Evolutionary conservation across 2,113 vertebrate species (phyloP), one percentile per base, ranked within the genome.

Genomic region (Aythya baeri): DNA sequence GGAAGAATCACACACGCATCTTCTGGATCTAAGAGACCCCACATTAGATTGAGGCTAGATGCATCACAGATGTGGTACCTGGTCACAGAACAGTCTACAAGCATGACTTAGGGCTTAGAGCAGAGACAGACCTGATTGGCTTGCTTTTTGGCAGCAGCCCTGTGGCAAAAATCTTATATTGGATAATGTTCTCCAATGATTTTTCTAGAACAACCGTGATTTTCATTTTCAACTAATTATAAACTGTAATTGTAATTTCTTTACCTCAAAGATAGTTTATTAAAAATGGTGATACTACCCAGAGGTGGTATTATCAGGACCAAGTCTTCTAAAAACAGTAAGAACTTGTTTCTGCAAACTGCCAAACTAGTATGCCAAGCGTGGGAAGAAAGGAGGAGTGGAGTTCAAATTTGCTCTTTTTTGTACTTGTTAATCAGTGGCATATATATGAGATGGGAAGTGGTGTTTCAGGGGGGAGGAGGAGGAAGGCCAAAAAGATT

Each of bases 51-150:
- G 41, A 32, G 62, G 13, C 11, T 90, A 75, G 22, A 17, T 73
- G 41, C 27, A 8, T 44, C 9, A 2, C 22, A 44, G 22, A 3
- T 43, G 5, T n/a, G 26, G 9, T 46, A 36, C 26, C n/a, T 63
- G 26, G 31, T 67, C 14, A 6, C 17, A 17, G 2, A 13, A 5
- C 12, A 34, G 10, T 43, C 38, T 79, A 15, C 17, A 61, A 36
- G 22, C 7, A 26, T 5, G n/a, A 20, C 22, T 49, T 26, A 21
- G 8, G 43, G 18, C 17, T 61, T 4, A 63, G 74, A 49, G 7
- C 1, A 0, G 41, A 38, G 14, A n/a, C 7, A 76, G 62, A 52
- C 2, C 2, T 0, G 0, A 27, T 38, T 2, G 14, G 5, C 8
- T 85, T 59, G 1, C 2, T 6, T 44, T 54, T 79, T 65, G 49